Base-by-base conservation (phyloP, 1,140 invertebrate species). In the Drosophila lacertosa region DNA sequence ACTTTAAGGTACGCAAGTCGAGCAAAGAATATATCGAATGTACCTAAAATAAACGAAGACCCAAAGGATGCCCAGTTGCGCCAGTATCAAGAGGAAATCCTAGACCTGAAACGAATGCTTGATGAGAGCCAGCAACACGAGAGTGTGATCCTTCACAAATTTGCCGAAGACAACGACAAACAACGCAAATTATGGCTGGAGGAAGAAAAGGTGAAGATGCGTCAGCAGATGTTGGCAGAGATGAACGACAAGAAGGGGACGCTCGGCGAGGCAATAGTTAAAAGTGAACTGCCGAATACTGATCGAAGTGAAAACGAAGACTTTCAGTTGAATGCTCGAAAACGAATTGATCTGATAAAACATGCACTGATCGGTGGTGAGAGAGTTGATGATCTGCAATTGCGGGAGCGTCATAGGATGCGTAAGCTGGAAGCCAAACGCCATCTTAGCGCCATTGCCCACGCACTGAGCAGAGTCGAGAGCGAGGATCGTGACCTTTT, bases 11-110 rank as follows among this genome's bases (percentile, higher is more conserved):
- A 96, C 90, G 97, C 97, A 0, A 97, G 97, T 74, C 92, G 98
- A 72, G 98, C 97, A 4, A 97, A 98, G 91, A 98, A 97, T 84
- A 99, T 99, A 58, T 95, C 96, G 80, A 99, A 99, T 91, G 97
- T 97, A 79, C 97, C 97, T 0, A 95, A 94, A 82, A 95, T 99
- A 7, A 99, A 99, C 91, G 97, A 99, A 92, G 94, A 99, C 91
- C 97, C 97, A 0, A 99, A 99, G 91, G 97, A 99, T 83, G 95
- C 97, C 3, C 93, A 98, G 72, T 92, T 98, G 0, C 91, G 96
- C 20, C 94, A 98, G 86, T 98, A 98, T 90, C 97, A 98, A 88
- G 93, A 97, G 73, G 97, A 98, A 91, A 95, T 98, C 24, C 93
- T 96, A 48, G 93, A 95, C 55, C 92, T 98, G 2, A 94, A 94